phyloP scores from a whole-genome alignment of 2,888 invertebrate species.

The Mythimna ferrago region DNA sequence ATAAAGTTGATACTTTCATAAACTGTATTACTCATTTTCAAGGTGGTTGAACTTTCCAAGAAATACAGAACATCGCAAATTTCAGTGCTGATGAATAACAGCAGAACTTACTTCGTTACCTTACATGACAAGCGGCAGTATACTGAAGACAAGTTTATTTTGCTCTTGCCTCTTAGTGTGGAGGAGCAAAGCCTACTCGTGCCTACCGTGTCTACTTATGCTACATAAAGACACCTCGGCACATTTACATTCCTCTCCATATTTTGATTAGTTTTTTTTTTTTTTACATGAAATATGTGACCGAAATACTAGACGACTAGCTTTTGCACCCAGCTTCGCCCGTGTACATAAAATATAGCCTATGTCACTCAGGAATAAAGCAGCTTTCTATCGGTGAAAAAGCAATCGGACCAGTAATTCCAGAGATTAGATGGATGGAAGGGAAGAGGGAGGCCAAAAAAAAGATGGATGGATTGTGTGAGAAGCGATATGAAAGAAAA shows the following conservation, averaged over 20 bases:
- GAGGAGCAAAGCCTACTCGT: not conserved
- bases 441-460: no score
- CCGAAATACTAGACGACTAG: no score
- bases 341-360: no score
- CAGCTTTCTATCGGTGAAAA: no score
- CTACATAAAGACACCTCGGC: not conserved
- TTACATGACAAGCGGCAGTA: not conserved
- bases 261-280: not conserved
- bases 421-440: no score
- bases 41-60: slow-evolving; percentile 1
- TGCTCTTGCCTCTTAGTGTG: no score
- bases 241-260: not conserved
- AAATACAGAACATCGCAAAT: slow-evolving; percentile 8
- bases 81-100: not conserved
- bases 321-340: no score
- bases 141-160: not conserved
- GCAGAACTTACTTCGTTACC: not conserved
- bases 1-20: slow-evolving; percentile 34
- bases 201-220: not conserved
- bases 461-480: no score
- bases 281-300: no score
- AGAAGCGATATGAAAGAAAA: no score
- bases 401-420: no score
- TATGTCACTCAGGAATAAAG: no score
- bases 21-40: slow-evolving; percentile 7